Base-by-base conservation (phyloP, 2,888 invertebrate genomes). In the Ennomos erosarius region DNA sequence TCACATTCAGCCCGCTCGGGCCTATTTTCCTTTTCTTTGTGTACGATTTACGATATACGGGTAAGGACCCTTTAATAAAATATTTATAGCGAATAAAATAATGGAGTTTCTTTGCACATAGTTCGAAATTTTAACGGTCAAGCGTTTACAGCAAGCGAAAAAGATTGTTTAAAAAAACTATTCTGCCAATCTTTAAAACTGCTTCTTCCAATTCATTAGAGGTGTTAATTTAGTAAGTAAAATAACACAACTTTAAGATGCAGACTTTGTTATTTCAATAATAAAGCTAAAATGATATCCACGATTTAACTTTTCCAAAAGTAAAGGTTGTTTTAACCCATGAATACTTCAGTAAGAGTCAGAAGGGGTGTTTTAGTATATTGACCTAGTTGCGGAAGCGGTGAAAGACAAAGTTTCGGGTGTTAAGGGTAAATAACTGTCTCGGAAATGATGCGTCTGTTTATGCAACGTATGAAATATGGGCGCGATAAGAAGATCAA, bases 1-100 rank as follows among this genome's bases (percentile, higher is more conserved):
- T 84, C 82, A 75, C 78, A 66, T 79, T 82, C 69, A 69, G 66
- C 76, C 64, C 66, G 63, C 70, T 65, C 67, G 67, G 68, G 64
- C 74, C 73, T 69, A 69, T 73, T 75, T 78, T 74, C 71, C 71
- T 65, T 79, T 77, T 76, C 77, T 78, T 80, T 75, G 75, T 75
- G 66, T 69, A 73, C 74, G 70, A 77, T 80, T 81, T 80, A 78
- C 72, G 75, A 79, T 72, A 71, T 69, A 67, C 65, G 55, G 48
- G 61, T 61, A 65, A 62, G 69, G 55, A 69, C 61, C 67, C 74
- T 79, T 74, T 73, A 73, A 78, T 78, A 74, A 70, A 76, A 82
- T 81, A 79, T 82, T 79, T 78, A 77, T 78, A 74, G 26, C 38
- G 54, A 54, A 54, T 54, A 40, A 54, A 54, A 50, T 59, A 50